These are phyloP conservation scores for Xylota segnis DNA, from an alignment of 2,888 invertebrate genomes.

Conservation along the genomic window DNA sequence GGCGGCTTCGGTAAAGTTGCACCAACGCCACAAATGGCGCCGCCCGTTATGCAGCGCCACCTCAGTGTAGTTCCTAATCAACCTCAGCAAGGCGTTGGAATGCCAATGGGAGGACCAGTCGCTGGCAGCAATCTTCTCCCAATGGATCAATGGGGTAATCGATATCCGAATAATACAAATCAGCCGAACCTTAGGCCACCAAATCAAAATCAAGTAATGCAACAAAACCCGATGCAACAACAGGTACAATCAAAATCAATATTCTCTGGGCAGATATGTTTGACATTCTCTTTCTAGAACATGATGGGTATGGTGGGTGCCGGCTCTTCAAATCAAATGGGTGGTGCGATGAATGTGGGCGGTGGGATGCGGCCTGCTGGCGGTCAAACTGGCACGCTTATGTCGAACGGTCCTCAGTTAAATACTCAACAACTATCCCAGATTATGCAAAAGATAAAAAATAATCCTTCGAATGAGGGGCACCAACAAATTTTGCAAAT, in stretches of 20 bases:
- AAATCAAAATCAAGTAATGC: slow-evolving; percentile 85
- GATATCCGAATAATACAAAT: slow-evolving; percentile 84
- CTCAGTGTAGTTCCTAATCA: slow-evolving; percentile 82
- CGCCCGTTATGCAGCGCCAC: slow-evolving; percentile 85
- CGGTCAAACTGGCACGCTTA: slow-evolving; percentile 77
- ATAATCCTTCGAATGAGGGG: slow-evolving; percentile 95
- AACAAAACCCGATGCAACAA: slow-evolving; percentile 83
- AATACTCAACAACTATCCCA: slow-evolving; percentile 90
- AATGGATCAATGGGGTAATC: slow-evolving; percentile 86
- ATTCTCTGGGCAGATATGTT: background rate
- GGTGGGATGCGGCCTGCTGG: slow-evolving; percentile 77
- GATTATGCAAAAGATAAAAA: slow-evolving; percentile 95
- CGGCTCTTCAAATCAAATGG: slow-evolving; percentile 81
- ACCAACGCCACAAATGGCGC: slow-evolving; percentile 85
- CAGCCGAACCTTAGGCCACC: slow-evolving; percentile 85
- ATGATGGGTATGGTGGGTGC: slow-evolving; percentile 83
- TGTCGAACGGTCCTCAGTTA: slow-evolving; percentile 81
- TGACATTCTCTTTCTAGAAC: slow-evolving; percentile 77
- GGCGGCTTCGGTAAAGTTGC: slow-evolving; percentile 90
- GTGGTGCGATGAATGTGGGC: slow-evolving; percentile 77
- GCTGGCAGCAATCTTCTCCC: slow-evolving; percentile 85
- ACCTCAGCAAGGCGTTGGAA: slow-evolving; percentile 78
- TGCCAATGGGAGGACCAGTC: slow-evolving; percentile 79
- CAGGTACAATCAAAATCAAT: slow-evolving; percentile 78
- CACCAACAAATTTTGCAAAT: slow-evolving; percentile 95